Evolutionary conservation across 1,140 invertebrate species (phyloP).

Genomic region (Bombus soroeensis): DNA sequence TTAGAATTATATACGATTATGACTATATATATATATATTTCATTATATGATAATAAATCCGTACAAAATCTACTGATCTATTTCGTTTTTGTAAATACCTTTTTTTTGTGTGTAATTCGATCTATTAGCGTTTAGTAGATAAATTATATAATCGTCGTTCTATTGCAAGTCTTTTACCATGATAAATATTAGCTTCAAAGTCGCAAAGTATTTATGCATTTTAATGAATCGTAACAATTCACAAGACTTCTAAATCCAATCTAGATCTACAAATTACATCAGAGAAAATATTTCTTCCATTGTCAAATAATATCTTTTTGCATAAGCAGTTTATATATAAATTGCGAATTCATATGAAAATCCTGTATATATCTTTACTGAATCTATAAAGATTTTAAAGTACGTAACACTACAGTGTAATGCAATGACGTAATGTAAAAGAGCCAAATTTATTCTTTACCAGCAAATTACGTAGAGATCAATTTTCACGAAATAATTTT

Average conservation of each 20-base stretch:
- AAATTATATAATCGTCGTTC: neutral
- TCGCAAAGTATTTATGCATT: constrained; percentile 19
- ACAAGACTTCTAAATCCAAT: neutral
- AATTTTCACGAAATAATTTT: neutral
- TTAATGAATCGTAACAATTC: neutral
- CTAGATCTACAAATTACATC: too few species aligned
- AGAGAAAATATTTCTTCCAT: neutral
- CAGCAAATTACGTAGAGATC: neutral
- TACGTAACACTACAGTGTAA: neutral
- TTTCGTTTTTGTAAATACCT: constrained; percentile 51
- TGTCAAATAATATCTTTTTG: neutral
- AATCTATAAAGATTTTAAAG: neutral
- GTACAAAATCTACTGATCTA: constrained; percentile 73
- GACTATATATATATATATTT: constrained; percentile 71
- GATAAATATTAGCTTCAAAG: neutral
- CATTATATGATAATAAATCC: constrained; percentile 78
- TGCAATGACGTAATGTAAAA: neutral
- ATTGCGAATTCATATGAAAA: neutral
- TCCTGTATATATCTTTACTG: neutral
- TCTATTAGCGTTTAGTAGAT: neutral
- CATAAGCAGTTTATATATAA: neutral
- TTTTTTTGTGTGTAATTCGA: constrained; percentile 19
- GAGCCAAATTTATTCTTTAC: constrained; percentile 13
- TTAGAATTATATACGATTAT: constrained; percentile 82
- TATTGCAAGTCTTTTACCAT: neutral